Conservation (phyloP, 2,888 invertebrate species). For the Thelaira solivaga region DNA sequence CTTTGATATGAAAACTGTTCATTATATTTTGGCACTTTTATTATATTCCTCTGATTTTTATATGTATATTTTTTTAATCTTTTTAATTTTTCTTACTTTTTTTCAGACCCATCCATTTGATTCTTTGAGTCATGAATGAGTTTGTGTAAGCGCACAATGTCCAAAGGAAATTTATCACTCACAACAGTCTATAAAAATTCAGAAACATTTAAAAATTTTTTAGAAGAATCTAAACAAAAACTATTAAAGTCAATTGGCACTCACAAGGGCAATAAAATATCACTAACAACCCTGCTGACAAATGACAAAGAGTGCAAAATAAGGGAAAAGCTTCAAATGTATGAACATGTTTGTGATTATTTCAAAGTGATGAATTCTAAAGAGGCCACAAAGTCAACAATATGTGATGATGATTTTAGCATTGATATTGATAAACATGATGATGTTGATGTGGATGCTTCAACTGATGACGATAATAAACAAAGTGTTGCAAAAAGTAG, state of each 20-base stretch:
- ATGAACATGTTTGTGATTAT: constrained; percentile 63
- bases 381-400: constrained; percentile 59
- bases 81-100: too few relatives aligned
- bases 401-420: constrained; percentile 60
- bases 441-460: not conserved
- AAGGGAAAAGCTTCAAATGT: constrained; percentile 23
- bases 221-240: constrained; percentile 32
- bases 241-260: constrained; percentile 9
- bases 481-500: constrained; percentile 56
- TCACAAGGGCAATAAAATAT: constrained; percentile 36
- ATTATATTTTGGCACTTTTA: too few relatives aligned
- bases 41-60: too few relatives aligned
- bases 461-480: constrained; percentile 69
- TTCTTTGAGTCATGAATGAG: not conserved
- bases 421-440: constrained; percentile 5
- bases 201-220: constrained; percentile 19
- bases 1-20: too few relatives aligned
- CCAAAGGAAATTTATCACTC: constrained; percentile 13
- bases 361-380: constrained; percentile 60
- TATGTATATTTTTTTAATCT: too few relatives aligned
- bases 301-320: constrained; percentile 49
- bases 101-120: not conserved
- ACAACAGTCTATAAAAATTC: constrained; percentile 10
- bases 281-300: constrained; percentile 49
- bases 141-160: constrained; percentile 8